Conservation (phyloP, 2,113 vertebrate genomes). For the Melospiza melodia region DNA sequence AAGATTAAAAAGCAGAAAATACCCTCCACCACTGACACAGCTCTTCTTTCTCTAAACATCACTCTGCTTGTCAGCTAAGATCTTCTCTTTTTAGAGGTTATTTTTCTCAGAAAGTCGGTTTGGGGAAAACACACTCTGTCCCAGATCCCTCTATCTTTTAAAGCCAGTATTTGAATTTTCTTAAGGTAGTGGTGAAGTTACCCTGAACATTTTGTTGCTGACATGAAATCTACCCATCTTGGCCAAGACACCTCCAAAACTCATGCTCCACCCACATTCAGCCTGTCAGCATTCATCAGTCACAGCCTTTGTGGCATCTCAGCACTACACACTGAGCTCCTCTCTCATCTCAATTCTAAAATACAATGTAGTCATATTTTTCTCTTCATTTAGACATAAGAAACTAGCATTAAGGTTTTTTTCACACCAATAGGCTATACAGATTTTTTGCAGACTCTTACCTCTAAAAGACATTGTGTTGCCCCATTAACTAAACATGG, state of each 20-base stretch:
- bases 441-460: background rate
- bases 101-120: background rate
- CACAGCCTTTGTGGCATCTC: background rate
- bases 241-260: background rate
- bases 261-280: background rate
- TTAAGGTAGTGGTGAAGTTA: background rate
- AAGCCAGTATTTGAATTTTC: background rate
- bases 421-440: background rate
- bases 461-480: background rate
- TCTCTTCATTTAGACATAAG: background rate
- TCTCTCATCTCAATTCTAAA: background rate
- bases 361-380: background rate
- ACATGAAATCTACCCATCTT: background rate
- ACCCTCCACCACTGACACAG: background rate
- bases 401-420: background rate
- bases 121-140: background rate
- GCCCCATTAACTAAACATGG: background rate
- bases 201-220: background rate
- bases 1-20: background rate
- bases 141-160: background rate
- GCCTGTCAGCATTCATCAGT: background rate
- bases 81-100: background rate
- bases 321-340: background rate
- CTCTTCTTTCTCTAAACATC: background rate
- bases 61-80: background rate